phyloP scores from a whole-genome alignment of 2,113 vertebrate genomes.

The Dinomys branickii region DNA sequence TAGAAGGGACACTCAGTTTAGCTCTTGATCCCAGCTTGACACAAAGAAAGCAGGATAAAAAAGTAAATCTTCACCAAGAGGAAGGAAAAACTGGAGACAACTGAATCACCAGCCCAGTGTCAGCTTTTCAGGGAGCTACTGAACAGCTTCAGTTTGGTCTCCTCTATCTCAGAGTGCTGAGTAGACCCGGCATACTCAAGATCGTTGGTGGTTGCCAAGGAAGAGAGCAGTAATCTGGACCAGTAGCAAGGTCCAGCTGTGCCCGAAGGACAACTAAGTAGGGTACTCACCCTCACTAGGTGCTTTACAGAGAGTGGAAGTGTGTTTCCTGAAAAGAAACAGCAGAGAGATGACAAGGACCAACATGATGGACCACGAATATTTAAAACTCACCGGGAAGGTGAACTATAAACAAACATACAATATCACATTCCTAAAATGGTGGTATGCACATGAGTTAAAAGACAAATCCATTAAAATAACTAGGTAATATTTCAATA shows the following conservation, averaged over 20 bases:
- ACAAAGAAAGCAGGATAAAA: too few species aligned
- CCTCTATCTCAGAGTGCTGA: neutral
- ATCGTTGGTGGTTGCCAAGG: too few species aligned
- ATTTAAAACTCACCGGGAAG: neutral
- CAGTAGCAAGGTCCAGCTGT: neutral
- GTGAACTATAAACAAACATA: neutral
- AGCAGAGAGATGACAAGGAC: neutral
- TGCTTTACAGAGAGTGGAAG: too few species aligned
- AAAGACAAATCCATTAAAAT: neutral
- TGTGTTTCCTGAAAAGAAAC: neutral
- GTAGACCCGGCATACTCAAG: neutral
- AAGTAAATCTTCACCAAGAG: neutral
- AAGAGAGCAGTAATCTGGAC: neutral
- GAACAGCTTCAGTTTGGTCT: neutral
- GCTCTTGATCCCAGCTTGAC: neutral
- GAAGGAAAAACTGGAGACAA: neutral
- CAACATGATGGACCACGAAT: neutral
- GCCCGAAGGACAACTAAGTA: neutral
- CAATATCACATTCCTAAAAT: too few species aligned
- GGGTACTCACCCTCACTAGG: too few species aligned
- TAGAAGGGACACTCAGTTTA: neutral
- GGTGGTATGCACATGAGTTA: neutral
- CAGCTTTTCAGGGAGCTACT: too few species aligned
- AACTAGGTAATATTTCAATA: neutral
- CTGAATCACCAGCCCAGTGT: neutral